Evolutionary conservation across 2,113 vertebrate genomes (phyloP).

Genomic region (Bubo bubo): DNA sequence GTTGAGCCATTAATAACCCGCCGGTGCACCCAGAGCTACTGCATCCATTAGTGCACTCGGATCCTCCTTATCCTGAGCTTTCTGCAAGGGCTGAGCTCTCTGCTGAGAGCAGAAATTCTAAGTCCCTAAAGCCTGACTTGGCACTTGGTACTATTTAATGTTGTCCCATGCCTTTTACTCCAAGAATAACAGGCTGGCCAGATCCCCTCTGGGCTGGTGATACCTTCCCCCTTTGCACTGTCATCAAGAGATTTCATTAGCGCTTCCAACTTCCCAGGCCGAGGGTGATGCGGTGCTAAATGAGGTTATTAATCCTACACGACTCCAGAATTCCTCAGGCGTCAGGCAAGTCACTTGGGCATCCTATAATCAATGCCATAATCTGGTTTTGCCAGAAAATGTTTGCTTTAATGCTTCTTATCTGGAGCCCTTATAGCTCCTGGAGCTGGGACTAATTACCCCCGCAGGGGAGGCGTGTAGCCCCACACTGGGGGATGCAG

Average conservation of each 20-base stretch:
- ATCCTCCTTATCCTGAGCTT: neutral
- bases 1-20: neutral
- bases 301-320: slow-evolving; percentile 60
- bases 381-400: slow-evolving; percentile 62
- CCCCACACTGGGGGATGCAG: neutral
- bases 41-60: neutral
- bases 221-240: slow-evolving; percentile 12
- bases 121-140: neutral
- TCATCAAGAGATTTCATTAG: slow-evolving; percentile 57
- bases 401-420: slow-evolving; percentile 49
- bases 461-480: neutral
- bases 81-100: neutral
- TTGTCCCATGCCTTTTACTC: neutral
- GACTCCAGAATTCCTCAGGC: slow-evolving; percentile 41
- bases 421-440: slow-evolving; percentile 23
- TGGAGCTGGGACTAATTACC: slow-evolving; percentile 41
- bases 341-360: slow-evolving; percentile 53
- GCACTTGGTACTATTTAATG: neutral
- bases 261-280: neutral
- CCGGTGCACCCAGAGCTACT: neutral
- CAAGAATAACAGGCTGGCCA: neutral
- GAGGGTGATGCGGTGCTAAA: slow-evolving; percentile 48
- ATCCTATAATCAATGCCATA: slow-evolving; percentile 56
- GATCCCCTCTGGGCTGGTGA: neutral
- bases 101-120: neutral